These are phyloP conservation scores for Onychostoma macrolepis DNA, from an alignment of 2,113 vertebrate species.

Conservation along the genomic window DNA sequence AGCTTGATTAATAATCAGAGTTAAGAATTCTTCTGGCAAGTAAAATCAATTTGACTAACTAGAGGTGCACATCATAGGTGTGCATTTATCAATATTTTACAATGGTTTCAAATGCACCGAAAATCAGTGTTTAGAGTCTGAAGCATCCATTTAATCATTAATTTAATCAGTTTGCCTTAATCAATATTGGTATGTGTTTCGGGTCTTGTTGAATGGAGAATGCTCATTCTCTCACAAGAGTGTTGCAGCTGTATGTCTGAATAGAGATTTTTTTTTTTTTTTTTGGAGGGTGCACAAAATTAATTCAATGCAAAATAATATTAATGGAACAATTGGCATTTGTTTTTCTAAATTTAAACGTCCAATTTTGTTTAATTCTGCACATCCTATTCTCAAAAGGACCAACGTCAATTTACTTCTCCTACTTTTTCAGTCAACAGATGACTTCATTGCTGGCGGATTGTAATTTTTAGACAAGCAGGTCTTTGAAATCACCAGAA, in stretches of 20 bases:
- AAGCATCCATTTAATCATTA: neutral
- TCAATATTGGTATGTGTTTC: neutral
- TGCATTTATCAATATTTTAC: neutral
- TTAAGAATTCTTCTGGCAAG: neutral
- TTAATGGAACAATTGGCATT: neutral
- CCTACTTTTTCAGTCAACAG: neutral
- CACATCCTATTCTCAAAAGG: neutral
- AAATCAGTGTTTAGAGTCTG: neutral
- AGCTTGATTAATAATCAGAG: neutral
- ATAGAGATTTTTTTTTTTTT: neutral
- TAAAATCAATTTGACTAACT: neutral
- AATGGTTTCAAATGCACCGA: neutral
- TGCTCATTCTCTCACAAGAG: neutral
- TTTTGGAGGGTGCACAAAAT: neutral
- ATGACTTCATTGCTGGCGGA: neutral
- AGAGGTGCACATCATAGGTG: neutral
- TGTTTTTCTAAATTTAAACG: neutral
- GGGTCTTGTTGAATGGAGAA: neutral
- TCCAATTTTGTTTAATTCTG: neutral
- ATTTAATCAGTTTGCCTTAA: neutral
- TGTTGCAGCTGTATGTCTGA: neutral
- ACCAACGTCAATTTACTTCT: neutral
- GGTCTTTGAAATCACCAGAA: conserved; percentile 8
- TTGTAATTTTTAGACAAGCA: conserved; percentile 26
- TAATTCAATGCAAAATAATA: neutral